A percentile compares a stretch with the other conserved stretches of the same genome.
Conservation (phyloP, 2,113 vertebrate species). For the Macroglossus sobrinus region DNA sequence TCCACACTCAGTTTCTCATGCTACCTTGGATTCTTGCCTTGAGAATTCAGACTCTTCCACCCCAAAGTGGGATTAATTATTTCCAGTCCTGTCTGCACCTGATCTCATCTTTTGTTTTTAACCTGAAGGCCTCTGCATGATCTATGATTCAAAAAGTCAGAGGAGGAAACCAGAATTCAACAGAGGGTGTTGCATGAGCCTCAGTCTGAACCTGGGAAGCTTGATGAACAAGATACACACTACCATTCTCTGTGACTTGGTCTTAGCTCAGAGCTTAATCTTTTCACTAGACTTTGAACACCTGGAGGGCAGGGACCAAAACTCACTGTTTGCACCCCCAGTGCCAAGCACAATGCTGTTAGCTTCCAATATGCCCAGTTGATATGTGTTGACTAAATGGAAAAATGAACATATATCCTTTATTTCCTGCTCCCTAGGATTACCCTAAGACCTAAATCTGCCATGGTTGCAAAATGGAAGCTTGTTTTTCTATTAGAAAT, state of each 20-base stretch:
- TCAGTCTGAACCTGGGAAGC: neutral
- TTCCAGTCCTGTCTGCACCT: too few relatives aligned
- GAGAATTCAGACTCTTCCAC: neutral
- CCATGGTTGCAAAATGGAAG: neutral
- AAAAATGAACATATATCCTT: neutral
- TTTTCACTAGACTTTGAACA: neutral
- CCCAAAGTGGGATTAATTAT: neutral
- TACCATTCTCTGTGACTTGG: neutral
- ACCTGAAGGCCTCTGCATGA: neutral
- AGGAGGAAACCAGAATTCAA: neutral
- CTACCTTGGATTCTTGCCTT: neutral
- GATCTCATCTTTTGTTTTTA: neutral
- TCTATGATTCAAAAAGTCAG: rapidly evolving
- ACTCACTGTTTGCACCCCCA: neutral
- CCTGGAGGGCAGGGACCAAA: neutral
- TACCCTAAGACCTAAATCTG: neutral
- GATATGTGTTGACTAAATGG: neutral
- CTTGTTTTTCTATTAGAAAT: neutral
- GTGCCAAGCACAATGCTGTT: neutral
- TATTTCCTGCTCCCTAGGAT: neutral
- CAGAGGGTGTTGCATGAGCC: neutral
- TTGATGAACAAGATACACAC: too few relatives aligned
- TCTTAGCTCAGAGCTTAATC: neutral
- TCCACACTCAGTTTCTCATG: neutral
- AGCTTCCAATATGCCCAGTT: neutral